Base-by-base conservation (phyloP, 1,140 invertebrate genomes). In the Drosophila chauvacae region DNA sequence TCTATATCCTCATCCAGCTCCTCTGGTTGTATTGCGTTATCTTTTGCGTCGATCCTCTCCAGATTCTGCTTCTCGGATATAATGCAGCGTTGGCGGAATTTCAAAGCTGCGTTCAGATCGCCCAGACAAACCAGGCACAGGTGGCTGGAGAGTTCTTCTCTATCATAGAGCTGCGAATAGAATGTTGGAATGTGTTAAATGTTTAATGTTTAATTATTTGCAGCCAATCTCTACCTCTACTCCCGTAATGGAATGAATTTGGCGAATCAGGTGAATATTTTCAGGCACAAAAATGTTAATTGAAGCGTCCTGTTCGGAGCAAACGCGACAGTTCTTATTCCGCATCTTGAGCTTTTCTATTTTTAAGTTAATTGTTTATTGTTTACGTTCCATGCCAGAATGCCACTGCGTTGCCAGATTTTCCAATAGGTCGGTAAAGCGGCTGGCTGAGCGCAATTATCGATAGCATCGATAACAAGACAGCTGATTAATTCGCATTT, bases 81-180 rank as follows among this genome's bases (percentile, higher is more conserved):
- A 26, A 80, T 70, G 28, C 78, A 80, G 14, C 77, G 77, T 33
- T 80, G 63, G 7, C 77, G 71, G 41, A 80, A 80, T 3, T 56
- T 60, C 4, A 76, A 65, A 4, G 78, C 77, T 10, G 28, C 30
- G n/a, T 58, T 41, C 23, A 80, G 26, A 13, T 80, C 64, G 3
- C 39, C 37, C 3, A 76, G 30, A 45, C 78, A 80, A 11, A 26
- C 47, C 6, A 35, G 14, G 33, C 78, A 80, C 41, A 80, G 56
- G 9, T 60, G 30, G 10, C 28, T 23, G 9, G 78, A 59, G 7
- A 70, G 56, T 16, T 57, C 64, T n/a, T 13, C 26, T 23, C 28
- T 70, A 33, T 63, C 18, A 7, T 18, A 18, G 20, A 80, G 13
- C 78, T 80, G 20, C 1, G 2, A 20, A 28, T 20, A 51, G 26